phyloP scores from a whole-genome alignment of 2,888 invertebrate species.

The Elysia crispata region DNA sequence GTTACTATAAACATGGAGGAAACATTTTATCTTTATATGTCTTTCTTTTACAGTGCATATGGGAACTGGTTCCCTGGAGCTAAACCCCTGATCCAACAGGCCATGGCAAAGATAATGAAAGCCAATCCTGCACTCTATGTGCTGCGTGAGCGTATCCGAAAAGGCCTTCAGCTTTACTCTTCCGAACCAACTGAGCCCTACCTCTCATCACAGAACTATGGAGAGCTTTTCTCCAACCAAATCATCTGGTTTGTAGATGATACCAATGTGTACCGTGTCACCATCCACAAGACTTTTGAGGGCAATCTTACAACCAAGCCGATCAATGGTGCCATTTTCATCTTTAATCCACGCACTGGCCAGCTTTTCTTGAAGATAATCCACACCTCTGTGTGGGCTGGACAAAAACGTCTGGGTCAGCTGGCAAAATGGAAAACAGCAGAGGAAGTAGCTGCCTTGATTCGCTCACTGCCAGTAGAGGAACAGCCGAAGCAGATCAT shows the following conservation, averaged over 20 bases:
- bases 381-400: slow-evolving; percentile 99
- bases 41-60: slow-evolving; percentile 85
- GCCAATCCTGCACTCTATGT: slow-evolving; percentile 99
- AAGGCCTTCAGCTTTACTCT: slow-evolving; percentile 97
- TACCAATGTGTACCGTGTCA: slow-evolving; percentile 99
- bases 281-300: slow-evolving; percentile 99
- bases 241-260: slow-evolving; percentile 99
- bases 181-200: slow-evolving; percentile 99
- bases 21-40: not conserved
- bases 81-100: slow-evolving; percentile 98
- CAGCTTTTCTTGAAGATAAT: slow-evolving; percentile 99
- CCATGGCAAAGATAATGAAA: slow-evolving; percentile 99
- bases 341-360: slow-evolving; percentile 99
- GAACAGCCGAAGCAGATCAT: slow-evolving; percentile 99
- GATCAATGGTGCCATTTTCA: slow-evolving; percentile 99
- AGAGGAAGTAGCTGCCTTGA: slow-evolving; percentile 99
- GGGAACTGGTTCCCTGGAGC: slow-evolving; percentile 99
- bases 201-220: slow-evolving; percentile 98
- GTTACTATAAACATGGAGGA: not conserved
- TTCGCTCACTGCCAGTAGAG: slow-evolving; percentile 98
- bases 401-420: slow-evolving; percentile 99
- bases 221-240: slow-evolving; percentile 99
- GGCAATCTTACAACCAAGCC: slow-evolving; percentile 99
- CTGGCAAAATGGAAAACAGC: slow-evolving; percentile 99
- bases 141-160: slow-evolving; percentile 96